A percentile compares a stretch with the other conserved stretches of the same genome.
phyloP scores from a whole-genome alignment of 2,113 vertebrate species.

The Psittacus erithacus region DNA sequence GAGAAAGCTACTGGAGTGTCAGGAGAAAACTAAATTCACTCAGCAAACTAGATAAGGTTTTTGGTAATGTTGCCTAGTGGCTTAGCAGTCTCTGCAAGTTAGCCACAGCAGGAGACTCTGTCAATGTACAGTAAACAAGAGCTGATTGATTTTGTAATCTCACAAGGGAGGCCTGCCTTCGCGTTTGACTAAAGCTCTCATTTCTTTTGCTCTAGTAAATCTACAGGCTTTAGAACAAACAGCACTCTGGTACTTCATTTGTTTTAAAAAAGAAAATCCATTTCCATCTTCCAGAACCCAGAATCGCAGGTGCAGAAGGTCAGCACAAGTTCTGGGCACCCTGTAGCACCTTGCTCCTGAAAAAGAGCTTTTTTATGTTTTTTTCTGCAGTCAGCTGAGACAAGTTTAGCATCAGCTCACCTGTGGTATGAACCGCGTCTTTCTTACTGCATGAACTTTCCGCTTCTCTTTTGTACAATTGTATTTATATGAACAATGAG shows the following conservation, averaged over 20 bases:
- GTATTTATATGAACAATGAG: not conserved
- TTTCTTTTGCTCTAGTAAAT: conserved; percentile 67
- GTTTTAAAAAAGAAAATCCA: conserved; percentile 57
- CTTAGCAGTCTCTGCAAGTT: conserved; percentile 38
- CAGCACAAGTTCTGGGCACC: conserved; percentile 32
- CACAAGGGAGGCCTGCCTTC: conserved; percentile 49
- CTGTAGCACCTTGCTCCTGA: not conserved
- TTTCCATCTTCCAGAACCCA: conserved; percentile 50
- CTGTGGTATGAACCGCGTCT: not conserved
- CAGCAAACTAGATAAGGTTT: not conserved
- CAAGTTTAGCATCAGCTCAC: not conserved
- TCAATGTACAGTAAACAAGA: conserved; percentile 52
- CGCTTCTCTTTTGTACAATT: not conserved
- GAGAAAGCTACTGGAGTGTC: not conserved
- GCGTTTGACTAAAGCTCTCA: conserved; percentile 45
- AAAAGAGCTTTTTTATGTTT: not conserved
- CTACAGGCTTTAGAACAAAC: conserved; percentile 37
- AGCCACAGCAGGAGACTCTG: conserved; percentile 37
- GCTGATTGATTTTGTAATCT: conserved; percentile 73
- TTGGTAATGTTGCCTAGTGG: conserved; percentile 12
- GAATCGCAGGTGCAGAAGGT: conserved; percentile 42
- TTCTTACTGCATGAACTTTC: not conserved
- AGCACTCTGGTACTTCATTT: not conserved
- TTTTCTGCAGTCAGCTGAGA: not conserved
- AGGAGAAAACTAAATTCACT: not conserved